phyloP scores from a whole-genome alignment of 2,888 invertebrate species.

The Graphium colonna region DNA sequence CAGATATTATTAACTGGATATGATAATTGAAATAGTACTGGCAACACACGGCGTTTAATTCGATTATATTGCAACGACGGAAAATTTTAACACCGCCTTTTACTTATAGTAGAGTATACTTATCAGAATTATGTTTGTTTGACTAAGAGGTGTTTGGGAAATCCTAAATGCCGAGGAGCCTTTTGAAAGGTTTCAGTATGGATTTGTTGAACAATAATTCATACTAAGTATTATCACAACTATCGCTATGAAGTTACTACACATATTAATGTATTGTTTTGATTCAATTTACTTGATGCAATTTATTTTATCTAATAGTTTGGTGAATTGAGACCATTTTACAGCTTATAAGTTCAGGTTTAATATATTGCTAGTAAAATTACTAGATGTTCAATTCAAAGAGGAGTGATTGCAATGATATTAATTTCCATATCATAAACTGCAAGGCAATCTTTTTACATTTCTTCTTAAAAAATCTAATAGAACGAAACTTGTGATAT shows the following conservation, averaged over 20 bases:
- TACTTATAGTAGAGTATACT: constrained; percentile 45
- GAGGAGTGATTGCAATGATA: too few relatives aligned
- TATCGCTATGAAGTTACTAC: constrained; percentile 44
- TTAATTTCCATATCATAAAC: too few relatives aligned
- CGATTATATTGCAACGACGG: constrained; percentile 41
- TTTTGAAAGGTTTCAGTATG: constrained; percentile 52
- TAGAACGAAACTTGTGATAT: neutral
- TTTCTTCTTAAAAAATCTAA: too few relatives aligned
- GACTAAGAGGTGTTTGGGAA: constrained; percentile 45
- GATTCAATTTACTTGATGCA: too few relatives aligned
- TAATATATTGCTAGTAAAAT: too few relatives aligned
- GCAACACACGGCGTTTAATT: constrained; percentile 45
- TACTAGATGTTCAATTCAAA: too few relatives aligned
- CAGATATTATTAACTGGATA: constrained; percentile 8
- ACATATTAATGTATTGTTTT: constrained; percentile 24
- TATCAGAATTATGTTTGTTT: constrained; percentile 46
- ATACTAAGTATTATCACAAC: constrained; percentile 66
- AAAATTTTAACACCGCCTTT: constrained; percentile 48
- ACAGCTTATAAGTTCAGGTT: too few relatives aligned
- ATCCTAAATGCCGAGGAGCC: constrained; percentile 67
- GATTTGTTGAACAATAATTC: constrained; percentile 47
- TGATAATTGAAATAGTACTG: constrained; percentile 40
- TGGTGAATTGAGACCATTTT: too few relatives aligned
- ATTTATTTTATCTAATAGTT: too few relatives aligned
- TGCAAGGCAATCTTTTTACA: too few relatives aligned